Conservation (phyloP, 2,888 invertebrate species). For the Chalcosyrphus nemorum region DNA sequence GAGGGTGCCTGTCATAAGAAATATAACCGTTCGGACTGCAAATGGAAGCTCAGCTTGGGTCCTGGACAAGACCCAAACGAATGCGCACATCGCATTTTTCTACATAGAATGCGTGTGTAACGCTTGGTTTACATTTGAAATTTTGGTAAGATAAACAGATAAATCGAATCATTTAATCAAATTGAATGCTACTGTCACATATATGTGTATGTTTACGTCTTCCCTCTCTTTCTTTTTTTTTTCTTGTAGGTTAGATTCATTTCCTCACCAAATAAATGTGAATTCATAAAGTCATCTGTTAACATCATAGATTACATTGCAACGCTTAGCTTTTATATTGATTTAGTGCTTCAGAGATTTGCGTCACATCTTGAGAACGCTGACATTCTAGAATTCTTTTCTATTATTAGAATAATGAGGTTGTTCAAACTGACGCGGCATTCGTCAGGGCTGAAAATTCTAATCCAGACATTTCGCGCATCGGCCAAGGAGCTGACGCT, state of each 20-base stretch:
- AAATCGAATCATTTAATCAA: background rate
- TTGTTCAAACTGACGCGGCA: constrained; percentile 98
- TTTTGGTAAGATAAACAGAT: constrained; percentile 84
- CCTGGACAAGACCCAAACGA: constrained; percentile 95
- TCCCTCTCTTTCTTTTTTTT: constrained; percentile 60
- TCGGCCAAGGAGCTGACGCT: constrained; percentile 98
- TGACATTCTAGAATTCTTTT: constrained; percentile 98
- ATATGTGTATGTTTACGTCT: constrained; percentile 43
- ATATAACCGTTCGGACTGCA: constrained; percentile 90
- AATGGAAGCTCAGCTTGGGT: constrained; percentile 90
- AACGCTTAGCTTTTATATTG: constrained; percentile 98
- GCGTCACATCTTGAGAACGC: constrained; percentile 96
- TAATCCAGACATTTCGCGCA: constrained; percentile 98
- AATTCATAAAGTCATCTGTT: constrained; percentile 97
- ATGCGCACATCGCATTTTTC: constrained; percentile 98
- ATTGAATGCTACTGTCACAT: constrained; percentile 23
- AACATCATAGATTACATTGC: constrained; percentile 99
- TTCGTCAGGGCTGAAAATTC: constrained; percentile 98
- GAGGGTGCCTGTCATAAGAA: constrained; percentile 94
- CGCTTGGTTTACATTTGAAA: constrained; percentile 99
- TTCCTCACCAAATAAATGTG: constrained; percentile 96
- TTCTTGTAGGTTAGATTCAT: constrained; percentile 88
- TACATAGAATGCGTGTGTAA: constrained; percentile 99
- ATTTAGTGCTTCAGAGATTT: constrained; percentile 93
- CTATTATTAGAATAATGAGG: constrained; percentile 98